Evolutionary conservation across 1,140 invertebrate species (phyloP).

Genomic region (Drosophila tani): DNA sequence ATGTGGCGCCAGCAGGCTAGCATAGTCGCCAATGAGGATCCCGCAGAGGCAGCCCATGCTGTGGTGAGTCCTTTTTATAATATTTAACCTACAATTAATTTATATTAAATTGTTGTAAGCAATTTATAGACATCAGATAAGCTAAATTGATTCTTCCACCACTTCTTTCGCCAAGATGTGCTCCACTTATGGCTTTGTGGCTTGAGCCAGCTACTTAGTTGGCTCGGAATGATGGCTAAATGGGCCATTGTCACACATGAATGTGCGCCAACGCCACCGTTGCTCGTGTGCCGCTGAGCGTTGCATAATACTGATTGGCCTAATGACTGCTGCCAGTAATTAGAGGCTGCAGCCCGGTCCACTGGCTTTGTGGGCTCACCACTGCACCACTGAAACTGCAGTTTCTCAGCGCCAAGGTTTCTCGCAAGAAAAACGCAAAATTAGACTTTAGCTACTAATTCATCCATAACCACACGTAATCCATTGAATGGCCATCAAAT

Average conservation of each 20-base stretch:
- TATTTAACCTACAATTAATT: neutral
- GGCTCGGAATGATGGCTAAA: constrained; percentile 24
- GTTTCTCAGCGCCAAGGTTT: constrained; percentile 20
- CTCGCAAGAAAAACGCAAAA: constrained; percentile 5
- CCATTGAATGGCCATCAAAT: constrained; percentile 30
- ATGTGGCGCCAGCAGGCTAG: constrained; percentile 75
- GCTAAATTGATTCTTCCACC: too few species aligned
- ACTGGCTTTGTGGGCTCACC: constrained; percentile 36
- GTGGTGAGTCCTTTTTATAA: constrained; percentile 55
- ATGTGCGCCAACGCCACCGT: constrained; percentile 12
- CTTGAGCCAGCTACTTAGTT: constrained; percentile 2
- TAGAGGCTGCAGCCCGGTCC: constrained; percentile 31
- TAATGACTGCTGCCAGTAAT: constrained; percentile 48
- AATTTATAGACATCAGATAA: too few species aligned
- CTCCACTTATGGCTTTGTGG: neutral
- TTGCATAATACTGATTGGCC: constrained; percentile 56
- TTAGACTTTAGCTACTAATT: constrained; percentile 7
- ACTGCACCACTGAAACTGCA: constrained; percentile 10
- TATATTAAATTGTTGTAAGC: too few species aligned
- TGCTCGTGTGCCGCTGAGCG: constrained; percentile 38
- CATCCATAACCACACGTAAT: constrained; percentile 29
- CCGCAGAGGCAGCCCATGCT: constrained; percentile 65
- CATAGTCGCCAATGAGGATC: constrained; percentile 36
- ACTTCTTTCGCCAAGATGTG: neutral
- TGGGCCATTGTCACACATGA: constrained; percentile 50